phyloP scores from a whole-genome alignment of 2,888 invertebrate genomes.

The Meganola albula region DNA sequence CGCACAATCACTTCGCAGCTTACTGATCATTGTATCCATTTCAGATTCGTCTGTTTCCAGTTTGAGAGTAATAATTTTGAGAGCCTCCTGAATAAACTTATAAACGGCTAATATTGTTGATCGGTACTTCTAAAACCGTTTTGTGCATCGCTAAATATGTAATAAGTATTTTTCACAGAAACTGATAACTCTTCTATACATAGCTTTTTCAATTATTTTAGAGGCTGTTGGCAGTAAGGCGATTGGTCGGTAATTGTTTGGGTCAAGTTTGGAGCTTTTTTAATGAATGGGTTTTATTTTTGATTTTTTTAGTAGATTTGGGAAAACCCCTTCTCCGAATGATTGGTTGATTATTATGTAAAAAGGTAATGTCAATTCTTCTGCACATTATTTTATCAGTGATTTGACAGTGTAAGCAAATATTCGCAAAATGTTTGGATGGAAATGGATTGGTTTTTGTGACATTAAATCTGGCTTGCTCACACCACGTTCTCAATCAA shows the following conservation, averaged over 20 bases:
- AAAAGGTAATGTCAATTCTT: slow-evolving; percentile 11
- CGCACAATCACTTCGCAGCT: no score
- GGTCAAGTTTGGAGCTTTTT: slow-evolving; percentile 7
- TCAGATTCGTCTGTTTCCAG: no score
- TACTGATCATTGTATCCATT: no score
- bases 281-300: slow-evolving; percentile 15
- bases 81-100: slow-evolving; percentile 5
- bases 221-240: slow-evolving; percentile 13
- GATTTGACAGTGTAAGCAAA: no score
- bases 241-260: slow-evolving; percentile 17
- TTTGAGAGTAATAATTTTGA: no score
- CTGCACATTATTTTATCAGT: slow-evolving; percentile 1
- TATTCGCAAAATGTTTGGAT: no score
- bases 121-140: slow-evolving; percentile 7
- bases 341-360: slow-evolving; percentile 8
- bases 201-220: slow-evolving; percentile 9
- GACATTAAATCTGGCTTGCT: no score
- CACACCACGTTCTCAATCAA: no score
- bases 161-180: slow-evolving; percentile 8
- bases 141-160: slow-evolving; percentile 5
- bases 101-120: slow-evolving; percentile 2
- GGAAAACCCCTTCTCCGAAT: slow-evolving; percentile 9
- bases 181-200: slow-evolving; percentile 3
- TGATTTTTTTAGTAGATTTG: slow-evolving; percentile 9
- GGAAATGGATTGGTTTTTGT: no score